These are phyloP conservation scores for Onthophagus sagittarius DNA, from an alignment of 2,888 invertebrate species.

Conservation along the genomic window DNA sequence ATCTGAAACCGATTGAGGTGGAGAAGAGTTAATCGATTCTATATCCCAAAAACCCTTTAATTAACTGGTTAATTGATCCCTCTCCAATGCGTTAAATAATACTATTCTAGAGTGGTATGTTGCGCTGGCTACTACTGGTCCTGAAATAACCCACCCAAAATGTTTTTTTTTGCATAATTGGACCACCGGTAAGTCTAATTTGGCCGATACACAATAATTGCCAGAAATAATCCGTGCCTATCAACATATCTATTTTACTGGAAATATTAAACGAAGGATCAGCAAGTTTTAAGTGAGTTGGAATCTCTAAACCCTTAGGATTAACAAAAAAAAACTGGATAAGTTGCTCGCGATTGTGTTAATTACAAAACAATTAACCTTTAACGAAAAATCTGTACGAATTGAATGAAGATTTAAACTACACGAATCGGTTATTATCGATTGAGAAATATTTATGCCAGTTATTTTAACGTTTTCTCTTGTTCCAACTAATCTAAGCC, in stretches of 20 bases:
- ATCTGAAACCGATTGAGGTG: too few species aligned
- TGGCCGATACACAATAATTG: neutral
- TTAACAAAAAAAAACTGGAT: neutral
- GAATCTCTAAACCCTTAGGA: neutral
- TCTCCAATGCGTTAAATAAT: too few species aligned
- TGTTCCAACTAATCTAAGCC: neutral
- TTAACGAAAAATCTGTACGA: neutral
- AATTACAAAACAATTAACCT: neutral
- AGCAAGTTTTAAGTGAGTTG: neutral
- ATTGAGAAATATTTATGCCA: neutral
- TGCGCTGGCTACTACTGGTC: too few species aligned
- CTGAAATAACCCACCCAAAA: constrained; percentile 12
- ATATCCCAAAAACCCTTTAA: too few species aligned
- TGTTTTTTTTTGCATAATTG: neutral
- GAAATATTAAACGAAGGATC: neutral
- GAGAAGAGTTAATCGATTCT: too few species aligned
- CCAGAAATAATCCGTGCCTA: constrained; percentile 6
- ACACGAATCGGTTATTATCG: neutral
- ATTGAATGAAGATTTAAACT: neutral
- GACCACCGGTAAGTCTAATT: neutral
- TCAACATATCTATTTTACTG: neutral
- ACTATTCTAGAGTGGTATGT: too few species aligned
- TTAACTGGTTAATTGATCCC: too few species aligned
- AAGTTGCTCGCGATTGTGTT: neutral
- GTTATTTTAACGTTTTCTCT: neutral